Conservation (phyloP, 2,888 invertebrate genomes). For the Nycteola revayana region DNA sequence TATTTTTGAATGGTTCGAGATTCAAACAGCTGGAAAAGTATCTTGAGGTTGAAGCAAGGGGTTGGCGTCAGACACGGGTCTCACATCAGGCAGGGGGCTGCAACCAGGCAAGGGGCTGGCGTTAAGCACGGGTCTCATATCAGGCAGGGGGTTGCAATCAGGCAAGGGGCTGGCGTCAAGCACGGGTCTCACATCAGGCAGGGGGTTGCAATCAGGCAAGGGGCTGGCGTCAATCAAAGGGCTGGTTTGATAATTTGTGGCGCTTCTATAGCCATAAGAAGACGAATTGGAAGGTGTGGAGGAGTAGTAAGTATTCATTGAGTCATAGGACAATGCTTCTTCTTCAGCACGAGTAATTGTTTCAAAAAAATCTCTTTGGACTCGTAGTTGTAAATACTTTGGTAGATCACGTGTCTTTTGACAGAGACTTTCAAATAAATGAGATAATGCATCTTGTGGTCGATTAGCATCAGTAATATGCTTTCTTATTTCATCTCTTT, state of each 20-base stretch:
- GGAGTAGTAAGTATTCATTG: constrained; percentile 9
- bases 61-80: too few relatives aligned
- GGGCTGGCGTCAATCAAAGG: constrained; percentile 9
- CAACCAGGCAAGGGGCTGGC: too few relatives aligned
- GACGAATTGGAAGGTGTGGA: constrained; percentile 11
- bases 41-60: constrained; percentile 13
- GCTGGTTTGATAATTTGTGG: constrained; percentile 12
- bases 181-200: constrained; percentile 9
- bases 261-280: constrained; percentile 9
- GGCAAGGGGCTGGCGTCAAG: constrained; percentile 11
- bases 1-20: constrained; percentile 11
- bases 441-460: background rate
- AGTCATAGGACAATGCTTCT: constrained; percentile 13
- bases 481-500: constrained; percentile 8
- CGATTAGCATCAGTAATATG: background rate
- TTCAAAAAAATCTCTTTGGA: constrained; percentile 7
- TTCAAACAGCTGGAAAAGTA: constrained; percentile 14
- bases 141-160: constrained; percentile 7
- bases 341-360: constrained; percentile 8
- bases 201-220: constrained; percentile 9
- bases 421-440: constrained; percentile 10
- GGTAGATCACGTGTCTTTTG: background rate
- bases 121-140: constrained; percentile 8
- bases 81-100: too few relatives aligned
- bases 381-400: background rate